These are phyloP conservation scores for Theristicus caerulescens DNA, from an alignment of 2,113 vertebrate species.

Conservation along the genomic window DNA sequence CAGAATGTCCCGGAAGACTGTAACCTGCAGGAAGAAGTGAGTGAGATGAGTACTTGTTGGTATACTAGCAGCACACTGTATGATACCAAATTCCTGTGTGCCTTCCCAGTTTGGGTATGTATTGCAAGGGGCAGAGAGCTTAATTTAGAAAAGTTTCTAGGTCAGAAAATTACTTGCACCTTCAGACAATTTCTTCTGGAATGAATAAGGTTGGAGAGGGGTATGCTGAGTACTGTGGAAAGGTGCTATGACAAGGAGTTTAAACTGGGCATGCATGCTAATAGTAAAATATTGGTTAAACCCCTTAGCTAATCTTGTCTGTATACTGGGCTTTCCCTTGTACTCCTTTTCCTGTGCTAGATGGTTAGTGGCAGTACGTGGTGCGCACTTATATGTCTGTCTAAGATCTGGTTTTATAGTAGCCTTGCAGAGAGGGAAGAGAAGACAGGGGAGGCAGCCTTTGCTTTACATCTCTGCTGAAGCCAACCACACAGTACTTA, in stretches of 20 bases:
- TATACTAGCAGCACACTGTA: background rate
- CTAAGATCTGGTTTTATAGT: background rate
- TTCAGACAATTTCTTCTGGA: background rate
- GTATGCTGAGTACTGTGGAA: background rate
- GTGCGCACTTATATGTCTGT: background rate
- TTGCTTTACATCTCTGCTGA: background rate
- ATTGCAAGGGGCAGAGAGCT: background rate
- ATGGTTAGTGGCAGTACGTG: background rate
- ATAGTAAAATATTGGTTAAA: background rate
- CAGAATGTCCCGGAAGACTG: background rate
- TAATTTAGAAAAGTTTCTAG: background rate
- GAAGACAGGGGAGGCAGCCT: background rate
- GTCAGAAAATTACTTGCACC: background rate
- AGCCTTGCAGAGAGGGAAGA: background rate
- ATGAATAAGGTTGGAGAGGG: background rate
- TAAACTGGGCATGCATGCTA: background rate
- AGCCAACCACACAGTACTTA: slow-evolving; percentile 19
- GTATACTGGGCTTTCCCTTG: background rate
- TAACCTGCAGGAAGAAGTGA: background rate
- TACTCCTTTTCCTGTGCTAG: background rate
- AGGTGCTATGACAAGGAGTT: background rate
- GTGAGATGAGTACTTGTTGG: background rate
- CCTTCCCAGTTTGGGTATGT: background rate
- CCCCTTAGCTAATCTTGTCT: background rate
- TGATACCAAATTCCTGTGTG: background rate